phyloP scores from a whole-genome alignment of 2,888 invertebrate species.

The Macrophya alboannulata region DNA sequence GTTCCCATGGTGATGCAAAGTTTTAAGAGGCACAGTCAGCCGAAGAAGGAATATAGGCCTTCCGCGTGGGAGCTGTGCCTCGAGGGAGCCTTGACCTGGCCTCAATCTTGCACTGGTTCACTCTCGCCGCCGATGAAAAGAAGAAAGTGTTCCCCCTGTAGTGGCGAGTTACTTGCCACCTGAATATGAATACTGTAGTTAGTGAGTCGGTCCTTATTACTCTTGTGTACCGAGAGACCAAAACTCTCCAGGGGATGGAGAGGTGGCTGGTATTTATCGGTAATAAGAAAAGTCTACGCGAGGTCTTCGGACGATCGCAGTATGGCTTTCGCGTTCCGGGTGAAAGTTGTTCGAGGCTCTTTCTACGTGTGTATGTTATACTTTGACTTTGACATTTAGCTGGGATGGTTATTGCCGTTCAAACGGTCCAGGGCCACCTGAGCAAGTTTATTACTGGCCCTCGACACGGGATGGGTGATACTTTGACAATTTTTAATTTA shows the following conservation, averaged over 20 bases:
- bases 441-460: background rate
- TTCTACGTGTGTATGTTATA: conserved; percentile 10
- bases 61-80: conserved; percentile 66
- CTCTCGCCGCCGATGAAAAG: conserved; percentile 78
- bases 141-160: conserved; percentile 78
- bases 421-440: background rate
- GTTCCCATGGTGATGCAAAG: conserved; percentile 23
- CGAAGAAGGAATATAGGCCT: conserved; percentile 54
- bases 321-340: conserved; percentile 55
- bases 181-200: conserved; percentile 31
- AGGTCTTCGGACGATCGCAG: conserved; percentile 46
- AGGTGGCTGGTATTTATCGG: conserved; percentile 37
- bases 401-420: conserved; percentile 10
- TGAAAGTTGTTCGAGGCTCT: conserved; percentile 48
- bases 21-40: background rate
- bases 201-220: conserved; percentile 45
- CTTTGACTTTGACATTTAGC: conserved; percentile 50
- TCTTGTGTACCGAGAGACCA: background rate
- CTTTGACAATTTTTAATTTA: conserved; percentile 9
- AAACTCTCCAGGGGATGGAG: conserved; percentile 32
- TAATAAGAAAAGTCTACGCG: conserved; percentile 45
- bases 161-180: conserved; percentile 32
- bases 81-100: conserved; percentile 80
- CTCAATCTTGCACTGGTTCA: conserved; percentile 79
- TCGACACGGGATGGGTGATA: background rate